Evolutionary conservation across 2,888 invertebrate genomes (phyloP), one percentile per base, ranked within the genome.

Genomic region (Latrodectus elegans): DNA sequence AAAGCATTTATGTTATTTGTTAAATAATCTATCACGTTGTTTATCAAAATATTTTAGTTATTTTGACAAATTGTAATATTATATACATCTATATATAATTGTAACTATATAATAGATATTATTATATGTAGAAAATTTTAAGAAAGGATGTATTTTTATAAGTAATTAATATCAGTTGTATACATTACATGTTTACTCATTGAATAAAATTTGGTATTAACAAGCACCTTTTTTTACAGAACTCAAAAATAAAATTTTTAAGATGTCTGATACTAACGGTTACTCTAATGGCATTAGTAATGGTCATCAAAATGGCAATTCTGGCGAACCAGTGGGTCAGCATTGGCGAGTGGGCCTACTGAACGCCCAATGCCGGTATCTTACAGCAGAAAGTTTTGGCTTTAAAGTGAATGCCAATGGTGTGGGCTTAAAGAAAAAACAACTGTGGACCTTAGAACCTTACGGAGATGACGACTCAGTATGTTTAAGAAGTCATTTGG

Each of bases 321-420:
- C 65, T n/a, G 14, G 67, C 14, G 88, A 88, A 22, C 80, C 88
- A 12, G 74, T 79, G 0, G 89, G 85, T 15, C 86, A 88, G 51
- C 89, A 86, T 52, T 89, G 89, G 89, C 52, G 53, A 60, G 96
- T 99, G 91, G 99, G 99, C 14, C 94, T 99, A 88, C 96, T 98
- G 93, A 99, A 98, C 94, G 95, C 96, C 86, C 94, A 95, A 90
- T 88, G 85, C 38, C 96, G 97, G 92, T 99, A 99, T 93, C 95
- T 99, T 92, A 99, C 99, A 9, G 99, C 98, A 0, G 99, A 99
- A 93, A 97, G 97, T 78, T 99, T 99, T 93, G 99, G 99, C 90
- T 97, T 95, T 94, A 98, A 98, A 94, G 96, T 99, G 92, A 99
- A 99, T 93, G 97, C 97, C 88, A 97, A 98, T 91, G 98, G 98